A percentile compares a stretch with the other conserved stretches of the same genome.
phyloP scores from a whole-genome alignment of 23 tunicate genomes.

The Halocynthia roretzi region DNA sequence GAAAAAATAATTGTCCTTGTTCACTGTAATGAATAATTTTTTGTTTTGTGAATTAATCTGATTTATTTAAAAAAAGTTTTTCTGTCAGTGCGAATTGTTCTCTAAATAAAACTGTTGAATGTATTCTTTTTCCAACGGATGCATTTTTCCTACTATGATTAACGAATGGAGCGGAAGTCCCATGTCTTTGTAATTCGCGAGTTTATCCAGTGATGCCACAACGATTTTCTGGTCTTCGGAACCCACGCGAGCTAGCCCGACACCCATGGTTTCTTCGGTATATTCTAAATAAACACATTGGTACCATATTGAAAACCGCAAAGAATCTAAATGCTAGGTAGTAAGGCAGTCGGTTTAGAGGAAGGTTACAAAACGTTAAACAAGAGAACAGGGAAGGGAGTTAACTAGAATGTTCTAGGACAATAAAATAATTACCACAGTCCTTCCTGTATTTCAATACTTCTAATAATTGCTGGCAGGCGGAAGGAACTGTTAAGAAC shows the following conservation, averaged over 20 bases:
- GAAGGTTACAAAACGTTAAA: not conserved
- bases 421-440: not conserved
- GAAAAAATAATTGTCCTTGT: conserved; percentile 20
- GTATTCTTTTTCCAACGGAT: conserved; percentile 91
- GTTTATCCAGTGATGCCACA: conserved; percentile 44
- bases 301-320: not conserved
- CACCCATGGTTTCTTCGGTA: conserved; percentile 55
- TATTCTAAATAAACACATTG: conserved; percentile 26
- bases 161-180: conserved; percentile 92
- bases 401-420: not conserved
- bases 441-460: conserved; percentile 23
- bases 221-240: conserved; percentile 85
- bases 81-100: not conserved
- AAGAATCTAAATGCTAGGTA: not conserved
- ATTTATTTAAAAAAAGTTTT: not conserved
- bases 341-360: not conserved
- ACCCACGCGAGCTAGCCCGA: conserved; percentile 81
- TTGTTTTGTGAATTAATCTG: not conserved
- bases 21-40: not conserved
- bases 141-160: conserved; percentile 84
- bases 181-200: conserved; percentile 43
- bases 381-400: not conserved
- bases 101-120: conserved; percentile 43
- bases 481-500: conserved; percentile 58
- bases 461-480: conserved; percentile 57